Evolutionary conservation across 2,113 vertebrate genomes (phyloP).

Genomic region (Empidonax alnorum): DNA sequence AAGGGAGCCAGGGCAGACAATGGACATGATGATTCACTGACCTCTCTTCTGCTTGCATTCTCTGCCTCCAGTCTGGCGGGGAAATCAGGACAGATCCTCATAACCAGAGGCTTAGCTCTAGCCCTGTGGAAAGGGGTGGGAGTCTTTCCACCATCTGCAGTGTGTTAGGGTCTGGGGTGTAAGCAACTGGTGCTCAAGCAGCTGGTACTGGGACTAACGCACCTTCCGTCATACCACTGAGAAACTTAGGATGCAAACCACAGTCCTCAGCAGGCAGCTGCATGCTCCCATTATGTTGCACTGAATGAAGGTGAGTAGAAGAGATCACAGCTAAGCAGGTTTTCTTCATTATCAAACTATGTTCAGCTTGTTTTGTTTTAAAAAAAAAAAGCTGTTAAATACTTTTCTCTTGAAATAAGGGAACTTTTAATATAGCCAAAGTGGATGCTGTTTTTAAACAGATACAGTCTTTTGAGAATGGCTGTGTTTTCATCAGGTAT

Average conservation of each 20-base stretch:
- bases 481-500: slow-evolving; percentile 40
- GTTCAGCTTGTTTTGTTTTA: background rate
- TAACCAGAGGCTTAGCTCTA: background rate
- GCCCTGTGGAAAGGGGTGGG: background rate
- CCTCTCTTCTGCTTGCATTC: fast-evolving
- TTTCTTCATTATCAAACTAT: slow-evolving; percentile 1
- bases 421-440: slow-evolving; percentile 16
- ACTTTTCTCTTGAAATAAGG: slow-evolving; percentile 29
- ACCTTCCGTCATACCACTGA: background rate
- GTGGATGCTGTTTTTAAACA: slow-evolving; percentile 23
- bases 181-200: background rate
- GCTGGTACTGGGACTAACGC: background rate
- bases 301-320: background rate
- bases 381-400: slow-evolving; percentile 27
- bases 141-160: background rate
- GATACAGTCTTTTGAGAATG: slow-evolving; percentile 11
- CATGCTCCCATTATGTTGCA: background rate
- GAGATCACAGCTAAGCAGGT: background rate
- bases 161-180: background rate
- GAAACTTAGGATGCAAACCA: background rate
- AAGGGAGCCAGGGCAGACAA: background rate
- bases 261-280: background rate
- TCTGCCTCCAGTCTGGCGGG: background rate
- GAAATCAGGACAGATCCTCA: fast-evolving
- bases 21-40: background rate